A percentile compares a stretch with the other conserved stretches of the same genome.
Conservation (phyloP, 2,888 invertebrate genomes). For the Cybosia mesomella region DNA sequence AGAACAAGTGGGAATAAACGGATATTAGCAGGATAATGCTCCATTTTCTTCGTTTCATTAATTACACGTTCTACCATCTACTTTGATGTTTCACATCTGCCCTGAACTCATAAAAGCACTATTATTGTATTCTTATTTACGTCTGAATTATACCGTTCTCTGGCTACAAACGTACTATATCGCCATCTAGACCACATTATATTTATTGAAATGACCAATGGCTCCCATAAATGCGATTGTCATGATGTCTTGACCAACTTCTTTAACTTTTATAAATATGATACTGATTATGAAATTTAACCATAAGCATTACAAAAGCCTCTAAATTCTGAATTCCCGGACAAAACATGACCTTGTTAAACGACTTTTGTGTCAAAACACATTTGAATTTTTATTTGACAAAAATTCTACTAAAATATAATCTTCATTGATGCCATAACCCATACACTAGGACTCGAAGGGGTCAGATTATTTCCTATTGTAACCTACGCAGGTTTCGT, state of each 20-base stretch:
- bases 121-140: background rate
- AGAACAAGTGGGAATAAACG: no score
- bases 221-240: background rate
- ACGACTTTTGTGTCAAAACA: slow-evolving; percentile 27
- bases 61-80: background rate
- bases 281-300: slow-evolving; percentile 15
- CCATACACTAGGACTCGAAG: slow-evolving; percentile 41
- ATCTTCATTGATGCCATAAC: slow-evolving; percentile 46
- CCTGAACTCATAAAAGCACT: background rate
- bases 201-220: background rate
- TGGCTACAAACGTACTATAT: background rate
- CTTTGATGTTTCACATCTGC: background rate
- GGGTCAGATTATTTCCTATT: slow-evolving; percentile 45
- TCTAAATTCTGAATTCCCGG: slow-evolving; percentile 19
- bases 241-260: slow-evolving; percentile 3
- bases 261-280: slow-evolving; percentile 10
- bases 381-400: slow-evolving; percentile 48
- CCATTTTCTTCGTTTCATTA: background rate
- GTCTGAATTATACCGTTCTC: background rate
- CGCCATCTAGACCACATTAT: background rate
- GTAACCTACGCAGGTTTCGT: slow-evolving; percentile 47
- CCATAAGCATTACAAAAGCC: slow-evolving; percentile 10
- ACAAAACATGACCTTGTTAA: slow-evolving; percentile 43
- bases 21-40: no score
- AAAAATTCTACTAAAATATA: slow-evolving; percentile 48